A percentile compares a stretch with the other conserved stretches of the same genome.
These are phyloP conservation scores for Leistus spinibarbis DNA, from an alignment of 2,888 invertebrate species.

Conservation along the genomic window DNA sequence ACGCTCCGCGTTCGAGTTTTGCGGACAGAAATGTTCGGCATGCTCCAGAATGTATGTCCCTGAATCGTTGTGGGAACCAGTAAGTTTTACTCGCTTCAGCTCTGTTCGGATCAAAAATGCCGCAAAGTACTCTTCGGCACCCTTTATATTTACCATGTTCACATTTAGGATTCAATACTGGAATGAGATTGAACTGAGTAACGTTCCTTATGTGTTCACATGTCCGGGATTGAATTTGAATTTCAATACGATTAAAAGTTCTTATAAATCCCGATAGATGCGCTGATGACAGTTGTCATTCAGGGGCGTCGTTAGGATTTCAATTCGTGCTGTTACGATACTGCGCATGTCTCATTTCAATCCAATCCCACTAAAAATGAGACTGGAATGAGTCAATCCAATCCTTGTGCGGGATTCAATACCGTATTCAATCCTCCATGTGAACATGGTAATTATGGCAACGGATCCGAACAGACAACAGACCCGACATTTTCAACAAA, in stretches of 20 bases:
- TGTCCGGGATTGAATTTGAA: no score
- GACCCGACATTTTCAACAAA: not conserved
- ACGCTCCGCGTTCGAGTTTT: slow-evolving; percentile 92
- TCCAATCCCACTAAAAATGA: no score
- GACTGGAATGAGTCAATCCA: no score
- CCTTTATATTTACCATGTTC: not conserved
- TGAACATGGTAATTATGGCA: not conserved
- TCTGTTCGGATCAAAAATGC: slow-evolving; percentile 5
- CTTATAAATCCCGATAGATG: no score
- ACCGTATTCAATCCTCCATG: no score
- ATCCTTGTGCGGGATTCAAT: no score
- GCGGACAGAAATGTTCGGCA: slow-evolving; percentile 98
- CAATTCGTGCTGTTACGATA: no score
- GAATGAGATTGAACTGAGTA: not conserved
- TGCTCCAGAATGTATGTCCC: slow-evolving; percentile 97
- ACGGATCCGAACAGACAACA: not conserved
- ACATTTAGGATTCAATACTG: not conserved
- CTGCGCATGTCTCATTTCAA: no score
- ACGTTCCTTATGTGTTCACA: no score
- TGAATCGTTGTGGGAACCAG: slow-evolving; percentile 79
- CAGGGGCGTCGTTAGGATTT: no score
- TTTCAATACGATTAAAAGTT: no score
- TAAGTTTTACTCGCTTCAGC: slow-evolving; percentile 49
- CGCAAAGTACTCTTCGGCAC: not conserved
- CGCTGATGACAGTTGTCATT: no score